Base-by-base conservation (phyloP, 2,888 invertebrate genomes). In the Athalia cordata region DNA sequence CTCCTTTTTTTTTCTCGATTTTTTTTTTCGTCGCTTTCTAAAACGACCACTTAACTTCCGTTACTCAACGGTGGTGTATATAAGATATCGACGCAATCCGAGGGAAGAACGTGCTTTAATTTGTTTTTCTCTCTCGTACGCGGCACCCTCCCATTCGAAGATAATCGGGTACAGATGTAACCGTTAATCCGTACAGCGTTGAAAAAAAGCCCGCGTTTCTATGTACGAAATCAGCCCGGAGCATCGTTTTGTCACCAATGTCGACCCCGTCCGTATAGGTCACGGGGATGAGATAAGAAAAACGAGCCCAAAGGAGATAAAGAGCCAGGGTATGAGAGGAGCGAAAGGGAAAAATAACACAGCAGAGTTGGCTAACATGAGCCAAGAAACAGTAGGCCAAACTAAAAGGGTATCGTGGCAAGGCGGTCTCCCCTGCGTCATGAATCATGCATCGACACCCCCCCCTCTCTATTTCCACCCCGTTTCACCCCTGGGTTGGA, bases 401-500 rank as follows among this genome's bases (percentile, higher is more conserved):
- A 61, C 75, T 61, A 79, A 77, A 79, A 66, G 65, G 79, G 82
- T 81, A 84, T 83, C 81, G 81, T 82, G 85, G 81, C 82, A 82
- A 82, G 80, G 82, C 72, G 49, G 79, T 82, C 83, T 86, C 82
- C 85, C 85, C 81, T 70, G 83, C 82, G 85, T 86, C 86, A 87
- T 88, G 88, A 89, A 88, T 89, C 87, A 88, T 88, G 86, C 87
- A 88, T 87, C 84, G 83, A 82, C 79, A 82, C 82, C 83, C 83
- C 83, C 80, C 61, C 75, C 64, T 82, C 77, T 79, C 62, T 67
- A 57, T 79, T 57, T 8, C 43, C 65, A 29, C 65, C 66, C 66
- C 11, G 57, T 50, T 62, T 62, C 78, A 77, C 65, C 59, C 77
- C 76, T 76, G 75, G 67, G 57, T 13, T 62, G 79, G 62, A 72